Conservation (phyloP, 2,888 invertebrate species). For the Phrixothrix hirtus region DNA sequence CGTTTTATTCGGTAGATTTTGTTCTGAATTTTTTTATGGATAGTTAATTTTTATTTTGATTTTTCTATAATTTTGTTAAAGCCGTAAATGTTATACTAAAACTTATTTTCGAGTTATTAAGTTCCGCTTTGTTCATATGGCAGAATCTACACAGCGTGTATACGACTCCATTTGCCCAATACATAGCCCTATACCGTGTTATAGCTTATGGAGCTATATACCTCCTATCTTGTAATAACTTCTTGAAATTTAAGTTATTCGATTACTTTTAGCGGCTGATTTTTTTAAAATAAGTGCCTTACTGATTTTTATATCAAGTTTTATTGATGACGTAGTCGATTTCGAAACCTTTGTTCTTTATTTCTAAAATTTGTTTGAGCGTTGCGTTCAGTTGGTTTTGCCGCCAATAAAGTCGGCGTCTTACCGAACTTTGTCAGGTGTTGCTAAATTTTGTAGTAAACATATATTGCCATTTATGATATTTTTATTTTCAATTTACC, state of each 20-base stretch:
- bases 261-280: constrained; percentile 3
- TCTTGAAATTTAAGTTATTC: constrained; percentile 33
- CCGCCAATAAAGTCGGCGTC: constrained; percentile 46
- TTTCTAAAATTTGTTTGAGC: constrained; percentile 42
- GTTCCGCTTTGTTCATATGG: constrained; percentile 56
- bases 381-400: constrained; percentile 44
- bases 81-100: constrained; percentile 4
- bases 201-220: constrained; percentile 45
- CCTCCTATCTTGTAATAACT: constrained; percentile 38
- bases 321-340: constrained; percentile 55
- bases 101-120: constrained; percentile 38
- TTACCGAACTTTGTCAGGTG: constrained; percentile 15
- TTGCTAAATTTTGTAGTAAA: not conserved
- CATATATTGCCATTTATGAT: not conserved
- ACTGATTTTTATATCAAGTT: constrained; percentile 42
- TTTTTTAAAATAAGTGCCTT: constrained; percentile 11
- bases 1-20: constrained; percentile 13
- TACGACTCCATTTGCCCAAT: constrained; percentile 58
- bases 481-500: constrained; percentile 1
- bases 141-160: constrained; percentile 50
- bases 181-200: constrained; percentile 50
- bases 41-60: constrained; percentile 44
- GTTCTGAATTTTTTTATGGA: constrained; percentile 42
- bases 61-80: constrained; percentile 43
- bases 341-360: constrained; percentile 47